These are phyloP conservation scores for Phytoseiulus persimilis DNA, from an alignment of 2,888 invertebrate species.

Conservation along the genomic window DNA sequence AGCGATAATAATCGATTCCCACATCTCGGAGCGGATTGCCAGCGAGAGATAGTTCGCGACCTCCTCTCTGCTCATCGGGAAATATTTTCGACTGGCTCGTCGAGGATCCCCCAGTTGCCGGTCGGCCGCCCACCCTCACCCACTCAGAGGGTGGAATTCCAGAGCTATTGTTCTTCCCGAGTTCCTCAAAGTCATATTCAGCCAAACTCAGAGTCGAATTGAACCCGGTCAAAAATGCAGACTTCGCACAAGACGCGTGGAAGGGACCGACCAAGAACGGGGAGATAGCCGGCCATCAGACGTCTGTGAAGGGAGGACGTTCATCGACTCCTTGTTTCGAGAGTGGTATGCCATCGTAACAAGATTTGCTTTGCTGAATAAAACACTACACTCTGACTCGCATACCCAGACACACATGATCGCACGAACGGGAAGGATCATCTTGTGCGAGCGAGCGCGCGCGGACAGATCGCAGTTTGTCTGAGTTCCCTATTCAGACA, in stretches of 20 bases:
- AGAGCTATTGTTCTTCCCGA: neutral
- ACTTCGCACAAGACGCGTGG: neutral
- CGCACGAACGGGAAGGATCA: neutral
- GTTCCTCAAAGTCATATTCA: neutral
- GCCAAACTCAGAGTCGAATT: neutral
- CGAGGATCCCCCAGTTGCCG: neutral
- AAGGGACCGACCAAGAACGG: neutral
- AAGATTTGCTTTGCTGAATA: slow-evolving; percentile 36
- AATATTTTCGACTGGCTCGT: neutral
- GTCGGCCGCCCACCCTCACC: neutral
- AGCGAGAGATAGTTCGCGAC: neutral
- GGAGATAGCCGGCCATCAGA: neutral
- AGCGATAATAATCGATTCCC: neutral
- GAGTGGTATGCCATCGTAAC: slow-evolving; percentile 14
- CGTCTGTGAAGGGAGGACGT: neutral
- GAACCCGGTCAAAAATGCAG: neutral
- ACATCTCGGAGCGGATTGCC: neutral
- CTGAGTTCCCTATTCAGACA: neutral
- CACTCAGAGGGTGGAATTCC: neutral
- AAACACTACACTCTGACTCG: neutral
- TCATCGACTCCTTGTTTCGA: neutral
- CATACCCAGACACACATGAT: neutral
- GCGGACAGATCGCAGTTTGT: neutral
- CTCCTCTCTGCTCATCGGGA: neutral
- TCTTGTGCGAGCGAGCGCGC: neutral